Conservation (phyloP, 1,140 invertebrate species). For the Carposina sasakii region DNA sequence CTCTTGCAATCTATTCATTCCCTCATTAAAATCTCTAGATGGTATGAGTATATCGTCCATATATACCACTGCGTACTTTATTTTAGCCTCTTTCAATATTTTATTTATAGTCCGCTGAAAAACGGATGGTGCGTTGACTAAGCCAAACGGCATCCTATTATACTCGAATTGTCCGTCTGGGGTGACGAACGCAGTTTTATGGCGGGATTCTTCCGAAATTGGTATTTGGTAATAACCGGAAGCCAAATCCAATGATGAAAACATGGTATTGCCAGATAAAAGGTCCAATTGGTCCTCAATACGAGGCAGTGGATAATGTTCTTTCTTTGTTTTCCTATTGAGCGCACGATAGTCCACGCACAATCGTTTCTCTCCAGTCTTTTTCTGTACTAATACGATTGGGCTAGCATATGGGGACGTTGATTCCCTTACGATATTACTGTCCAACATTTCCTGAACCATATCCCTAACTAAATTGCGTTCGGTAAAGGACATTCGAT, state of each 20-base stretch:
- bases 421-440: conserved; percentile 39
- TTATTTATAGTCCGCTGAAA: conserved; percentile 39
- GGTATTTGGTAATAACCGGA: conserved; percentile 27
- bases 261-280: conserved; percentile 27
- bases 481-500: conserved; percentile 23
- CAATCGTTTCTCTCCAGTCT: conserved; percentile 10
- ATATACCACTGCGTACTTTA: neutral
- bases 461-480: conserved; percentile 26
- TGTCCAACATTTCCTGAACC: conserved; percentile 32
- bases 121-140: neutral
- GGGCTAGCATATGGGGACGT: conserved; percentile 22
- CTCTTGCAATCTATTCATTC: conserved; percentile 6
- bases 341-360: conserved; percentile 14
- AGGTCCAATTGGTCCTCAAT: conserved; percentile 30
- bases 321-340: conserved; percentile 9
- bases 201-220: conserved; percentile 34
- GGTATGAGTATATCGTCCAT: conserved; percentile 30
- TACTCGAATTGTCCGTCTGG: conserved; percentile 51
- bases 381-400: conserved; percentile 14
- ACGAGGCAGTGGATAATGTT: conserved; percentile 10
- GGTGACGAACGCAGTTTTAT: conserved; percentile 45
- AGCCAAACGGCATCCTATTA: conserved; percentile 37
- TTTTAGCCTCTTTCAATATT: conserved; percentile 15
- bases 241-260: conserved; percentile 57
- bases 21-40: conserved; percentile 1